Conservation (phyloP, 2,888 invertebrate species). For the Dromius quadrimaculatus region DNA sequence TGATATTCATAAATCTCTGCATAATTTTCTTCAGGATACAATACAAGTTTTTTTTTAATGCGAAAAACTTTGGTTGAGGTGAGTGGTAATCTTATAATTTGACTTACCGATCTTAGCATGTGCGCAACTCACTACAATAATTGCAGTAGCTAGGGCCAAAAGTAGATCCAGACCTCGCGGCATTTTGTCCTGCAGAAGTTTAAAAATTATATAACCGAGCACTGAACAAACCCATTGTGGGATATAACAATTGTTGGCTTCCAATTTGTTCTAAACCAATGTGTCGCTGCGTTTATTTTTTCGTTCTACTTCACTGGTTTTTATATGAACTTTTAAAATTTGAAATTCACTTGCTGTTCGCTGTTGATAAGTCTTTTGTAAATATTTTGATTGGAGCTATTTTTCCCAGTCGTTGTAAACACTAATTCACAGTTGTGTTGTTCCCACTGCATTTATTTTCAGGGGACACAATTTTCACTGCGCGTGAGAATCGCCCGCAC, state of each 20-base stretch:
- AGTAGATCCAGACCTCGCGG: constrained; percentile 21
- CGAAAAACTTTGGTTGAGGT: no score
- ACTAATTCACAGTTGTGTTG: neutral
- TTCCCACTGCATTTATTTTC: neutral
- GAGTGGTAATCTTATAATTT: no score
- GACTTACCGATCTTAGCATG: constrained; percentile 48
- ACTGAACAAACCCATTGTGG: constrained; percentile 1
- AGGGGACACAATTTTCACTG: constrained; percentile 15
- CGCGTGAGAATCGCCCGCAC: no score
- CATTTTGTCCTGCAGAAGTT: constrained; percentile 15
- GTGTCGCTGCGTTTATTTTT: constrained; percentile 26
- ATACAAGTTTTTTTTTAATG: no score
- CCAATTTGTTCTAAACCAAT: no score
- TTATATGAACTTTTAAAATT: constrained; percentile 26
- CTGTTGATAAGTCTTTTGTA: constrained; percentile 10
- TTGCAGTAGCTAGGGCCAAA: constrained; percentile 17
- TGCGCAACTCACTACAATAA: constrained; percentile 9
- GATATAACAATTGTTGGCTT: constrained; percentile 8
- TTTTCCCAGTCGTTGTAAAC: constrained; percentile 21
- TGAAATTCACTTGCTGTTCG: constrained; percentile 38
- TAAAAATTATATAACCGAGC: neutral
- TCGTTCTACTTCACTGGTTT: constrained; percentile 28
- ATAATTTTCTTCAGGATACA: no score
- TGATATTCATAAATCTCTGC: no score
- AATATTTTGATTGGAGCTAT: constrained; percentile 25